Percentiles rank a stretch among this genome's conserved stretches.
These are phyloP conservation scores for Unio pictorum DNA, from an alignment of 2,888 invertebrate species.

Conservation along the genomic window DNA sequence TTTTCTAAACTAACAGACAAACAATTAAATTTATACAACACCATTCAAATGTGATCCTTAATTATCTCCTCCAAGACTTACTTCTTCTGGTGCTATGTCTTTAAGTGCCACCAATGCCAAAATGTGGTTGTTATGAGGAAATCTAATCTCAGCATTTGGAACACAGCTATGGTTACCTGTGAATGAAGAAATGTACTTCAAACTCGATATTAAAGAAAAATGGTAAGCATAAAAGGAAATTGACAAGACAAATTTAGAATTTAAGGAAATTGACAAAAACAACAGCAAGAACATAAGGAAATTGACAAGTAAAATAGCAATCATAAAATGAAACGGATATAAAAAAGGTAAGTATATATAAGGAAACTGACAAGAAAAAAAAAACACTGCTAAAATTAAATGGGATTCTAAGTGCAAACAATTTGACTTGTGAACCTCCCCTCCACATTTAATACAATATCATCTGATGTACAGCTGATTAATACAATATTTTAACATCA, in stretches of 20 bases:
- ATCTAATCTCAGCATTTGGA: constrained; percentile 90
- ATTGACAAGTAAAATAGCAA: too few species aligned
- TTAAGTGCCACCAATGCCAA: constrained; percentile 77
- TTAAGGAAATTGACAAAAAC: too few species aligned
- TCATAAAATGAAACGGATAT: background rate
- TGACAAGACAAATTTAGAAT: background rate
- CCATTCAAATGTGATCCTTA: background rate
- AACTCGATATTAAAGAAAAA: background rate
- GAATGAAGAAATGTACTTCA: background rate
- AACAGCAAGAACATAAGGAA: too few species aligned
- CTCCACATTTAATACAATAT: background rate
- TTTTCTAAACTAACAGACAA: too few species aligned
- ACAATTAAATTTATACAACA: too few species aligned
- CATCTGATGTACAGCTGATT: too few species aligned
- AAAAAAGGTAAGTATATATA: constrained; percentile 1
- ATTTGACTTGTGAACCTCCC: background rate
- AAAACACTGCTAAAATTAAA: too few species aligned
- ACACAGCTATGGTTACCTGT: constrained; percentile 90
- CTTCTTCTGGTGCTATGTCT: constrained; percentile 83
- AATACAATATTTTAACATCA: too few species aligned
- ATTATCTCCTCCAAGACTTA: constrained; percentile 18
- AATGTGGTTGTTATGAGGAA: constrained; percentile 84
- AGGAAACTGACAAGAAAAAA: constrained; percentile 1
- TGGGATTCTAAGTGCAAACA: background rate
- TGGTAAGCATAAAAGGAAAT: constrained; percentile 7